Conservation (phyloP, 64 coral and sea anemone species). For the Hydrozoanthus tunicans region DNA sequence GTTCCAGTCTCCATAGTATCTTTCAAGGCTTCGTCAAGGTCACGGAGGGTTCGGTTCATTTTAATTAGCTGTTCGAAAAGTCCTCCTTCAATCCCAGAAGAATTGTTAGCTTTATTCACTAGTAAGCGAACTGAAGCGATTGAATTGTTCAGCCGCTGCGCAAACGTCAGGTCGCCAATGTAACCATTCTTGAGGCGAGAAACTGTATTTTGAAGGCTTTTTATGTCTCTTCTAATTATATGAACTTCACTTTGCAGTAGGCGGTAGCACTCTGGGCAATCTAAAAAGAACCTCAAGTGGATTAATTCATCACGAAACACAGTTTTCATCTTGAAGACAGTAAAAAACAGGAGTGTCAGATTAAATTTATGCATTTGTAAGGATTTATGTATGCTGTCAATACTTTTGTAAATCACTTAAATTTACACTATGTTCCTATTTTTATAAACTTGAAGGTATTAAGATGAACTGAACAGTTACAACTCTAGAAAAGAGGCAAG, state of each 20-base stretch:
- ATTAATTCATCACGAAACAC: neutral
- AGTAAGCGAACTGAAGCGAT: conserved; percentile 22
- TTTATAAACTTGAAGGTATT: too few relatives aligned
- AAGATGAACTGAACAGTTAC: too few relatives aligned
- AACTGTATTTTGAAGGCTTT: conserved; percentile 37
- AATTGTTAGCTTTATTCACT: conserved; percentile 61
- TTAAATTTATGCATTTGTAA: too few relatives aligned
- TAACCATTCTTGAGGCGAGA: conserved; percentile 70
- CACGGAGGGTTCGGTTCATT: conserved; percentile 79
- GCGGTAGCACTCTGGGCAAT: conserved; percentile 93
- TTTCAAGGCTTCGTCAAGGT: conserved; percentile 65
- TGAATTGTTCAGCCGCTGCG: conserved; percentile 48
- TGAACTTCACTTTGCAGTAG: conserved; percentile 71
- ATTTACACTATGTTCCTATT: too few relatives aligned
- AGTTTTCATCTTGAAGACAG: too few relatives aligned
- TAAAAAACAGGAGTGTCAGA: too few relatives aligned
- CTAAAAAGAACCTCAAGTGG: conserved; percentile 39
- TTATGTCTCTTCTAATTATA: conserved; percentile 46
- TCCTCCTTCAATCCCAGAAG: conserved; percentile 64
- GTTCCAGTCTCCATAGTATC: conserved; percentile 60
- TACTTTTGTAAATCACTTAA: too few relatives aligned
- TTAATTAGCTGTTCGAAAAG: conserved; percentile 63
- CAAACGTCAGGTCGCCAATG: conserved; percentile 80
- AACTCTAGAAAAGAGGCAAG: too few relatives aligned
- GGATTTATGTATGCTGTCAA: too few relatives aligned